These are phyloP conservation scores for Vimba vimba DNA, from an alignment of 2,113 vertebrate genomes.

Conservation along the genomic window DNA sequence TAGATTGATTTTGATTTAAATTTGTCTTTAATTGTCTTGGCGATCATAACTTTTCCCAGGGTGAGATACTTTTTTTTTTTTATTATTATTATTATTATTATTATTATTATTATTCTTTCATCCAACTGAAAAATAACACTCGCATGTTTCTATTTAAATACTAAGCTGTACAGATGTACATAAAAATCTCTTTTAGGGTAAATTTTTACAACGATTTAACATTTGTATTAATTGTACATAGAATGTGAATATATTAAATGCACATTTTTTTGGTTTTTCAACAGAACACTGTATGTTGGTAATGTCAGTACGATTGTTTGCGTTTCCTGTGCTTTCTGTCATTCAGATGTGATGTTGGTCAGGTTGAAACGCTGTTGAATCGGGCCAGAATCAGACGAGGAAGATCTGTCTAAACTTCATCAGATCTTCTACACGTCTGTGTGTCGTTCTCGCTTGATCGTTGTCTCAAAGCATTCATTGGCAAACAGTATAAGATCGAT, in stretches of 20 bases:
- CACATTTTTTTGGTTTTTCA: constrained; percentile 63
- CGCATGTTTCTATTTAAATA: constrained; percentile 84
- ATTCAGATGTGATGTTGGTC: constrained; percentile 67
- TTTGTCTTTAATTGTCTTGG: constrained; percentile 34
- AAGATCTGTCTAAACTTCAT: not conserved
- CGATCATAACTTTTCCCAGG: constrained; percentile 77
- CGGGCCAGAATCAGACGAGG: not conserved
- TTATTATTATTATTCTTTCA: constrained; percentile 52
- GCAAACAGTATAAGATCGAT: constrained; percentile 73
- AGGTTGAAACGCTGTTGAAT: constrained; percentile 2
- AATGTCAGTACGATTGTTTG: constrained; percentile 23
- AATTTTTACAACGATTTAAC: constrained; percentile 78
- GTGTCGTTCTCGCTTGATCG: constrained; percentile 72
- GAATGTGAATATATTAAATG: constrained; percentile 77
- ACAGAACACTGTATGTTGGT: constrained; percentile 70
- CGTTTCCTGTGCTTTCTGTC: constrained; percentile 71
- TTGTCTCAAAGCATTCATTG: constrained; percentile 65
- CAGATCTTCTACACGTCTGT: constrained; percentile 61
- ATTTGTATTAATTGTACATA: constrained; percentile 83
- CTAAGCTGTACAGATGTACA: constrained; percentile 81
- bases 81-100: no score
- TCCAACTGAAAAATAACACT: constrained; percentile 74
- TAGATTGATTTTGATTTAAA: constrained; percentile 56
- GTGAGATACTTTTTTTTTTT: constrained; percentile 65
- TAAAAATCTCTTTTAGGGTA: constrained; percentile 79